Conservation (phyloP, 2,797 vertebrate species). For the Pseudomugil gertrudae region DNA sequence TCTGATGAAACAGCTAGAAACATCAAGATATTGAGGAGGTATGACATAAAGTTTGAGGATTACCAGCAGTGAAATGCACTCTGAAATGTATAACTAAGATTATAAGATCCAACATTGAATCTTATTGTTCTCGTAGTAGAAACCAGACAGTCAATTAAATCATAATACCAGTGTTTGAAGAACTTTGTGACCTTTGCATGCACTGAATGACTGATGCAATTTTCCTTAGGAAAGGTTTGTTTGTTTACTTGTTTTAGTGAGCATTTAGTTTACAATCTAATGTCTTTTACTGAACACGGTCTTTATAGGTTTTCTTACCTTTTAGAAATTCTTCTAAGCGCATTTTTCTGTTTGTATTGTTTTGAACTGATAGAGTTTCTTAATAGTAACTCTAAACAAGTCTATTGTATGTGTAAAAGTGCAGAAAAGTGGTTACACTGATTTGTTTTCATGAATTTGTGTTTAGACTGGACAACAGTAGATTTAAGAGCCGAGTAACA, state of each 20-base stretch:
- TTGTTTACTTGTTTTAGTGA: neutral
- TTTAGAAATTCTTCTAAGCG: neutral
- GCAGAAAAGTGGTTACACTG: neutral
- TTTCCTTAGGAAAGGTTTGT: neutral
- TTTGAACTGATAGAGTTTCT: conserved; percentile 13
- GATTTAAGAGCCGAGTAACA: neutral
- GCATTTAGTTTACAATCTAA: neutral
- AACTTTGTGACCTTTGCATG: neutral
- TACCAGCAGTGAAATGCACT: neutral
- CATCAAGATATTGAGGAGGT: neutral
- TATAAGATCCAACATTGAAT: neutral
- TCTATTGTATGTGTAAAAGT: neutral
- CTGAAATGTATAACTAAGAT: neutral
- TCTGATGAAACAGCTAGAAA: neutral
- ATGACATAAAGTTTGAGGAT: neutral
- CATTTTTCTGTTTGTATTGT: neutral
- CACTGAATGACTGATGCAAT: neutral
- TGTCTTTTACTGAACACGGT: neutral
- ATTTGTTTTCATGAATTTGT: neutral
- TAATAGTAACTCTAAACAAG: neutral
- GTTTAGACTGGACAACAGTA: conserved; percentile 1
- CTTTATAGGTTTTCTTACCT: neutral
- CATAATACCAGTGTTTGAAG: conserved; percentile 19
- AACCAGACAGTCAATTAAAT: conserved; percentile 1
- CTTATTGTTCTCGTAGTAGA: neutral